Base-by-base conservation (phyloP, 2,113 vertebrate genomes). In the Felis catus region DNA sequence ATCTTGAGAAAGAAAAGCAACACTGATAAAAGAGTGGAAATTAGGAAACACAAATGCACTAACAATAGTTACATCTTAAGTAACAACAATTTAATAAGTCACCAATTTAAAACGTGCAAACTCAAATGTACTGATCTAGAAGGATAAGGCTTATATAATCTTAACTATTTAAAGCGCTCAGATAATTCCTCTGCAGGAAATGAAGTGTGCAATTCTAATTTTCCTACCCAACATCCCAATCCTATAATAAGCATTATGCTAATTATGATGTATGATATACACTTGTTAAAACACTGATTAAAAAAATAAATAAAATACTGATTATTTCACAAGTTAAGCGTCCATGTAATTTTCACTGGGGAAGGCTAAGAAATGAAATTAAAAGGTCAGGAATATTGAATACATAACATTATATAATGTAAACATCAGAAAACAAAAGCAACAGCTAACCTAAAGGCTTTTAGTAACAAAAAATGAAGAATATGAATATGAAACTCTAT, bases 1-100 rank as follows among this genome's bases (percentile, higher is more conserved):
- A 36, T 36, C 36, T 36, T 29, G 89, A 9, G 55, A 88, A 93
- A 92, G 93, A 68, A 96, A 91, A 96, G 87, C 58, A 48, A n/a
- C 27, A 58, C 0, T 91, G 31, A 84, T 41, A 66, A 66, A 63
- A 53, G 74, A 91, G 36, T 45, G 10, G 96, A 97, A 93, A 90
- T 45, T 80, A 55, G 66, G 86, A 39, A 92, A 94, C 12, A 51
- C 83, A 94, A 97, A 39, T 76, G 13, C 21, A 95, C 66, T 66
- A 96, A 74, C 48, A 80, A 80, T 16, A 91, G 29, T 36, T 96
- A 92, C 4, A 98, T 27, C 70, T 81, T 90, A 96, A 61, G 36
- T 82, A 81, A 31, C 48, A 21, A 96, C 45, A 94, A 94, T n/a
- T 85, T 92, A 95, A 84, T 97, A 2, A 98, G 53, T 96, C 89